These are phyloP conservation scores for Cerastoderma edule DNA, from an alignment of 2,888 invertebrate species.

Conservation along the genomic window DNA sequence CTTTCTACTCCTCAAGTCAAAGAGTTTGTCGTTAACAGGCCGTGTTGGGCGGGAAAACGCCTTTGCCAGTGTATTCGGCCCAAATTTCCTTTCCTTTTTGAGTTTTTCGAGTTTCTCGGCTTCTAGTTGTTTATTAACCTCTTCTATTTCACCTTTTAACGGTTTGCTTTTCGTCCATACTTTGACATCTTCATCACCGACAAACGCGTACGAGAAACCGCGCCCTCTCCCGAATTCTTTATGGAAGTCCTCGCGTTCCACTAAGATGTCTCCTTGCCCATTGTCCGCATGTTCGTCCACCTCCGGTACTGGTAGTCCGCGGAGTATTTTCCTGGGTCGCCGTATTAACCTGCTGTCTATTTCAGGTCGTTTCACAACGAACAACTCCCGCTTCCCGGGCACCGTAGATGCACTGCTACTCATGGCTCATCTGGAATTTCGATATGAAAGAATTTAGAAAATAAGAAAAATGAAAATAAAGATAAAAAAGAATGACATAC, in stretches of 20 bases:
- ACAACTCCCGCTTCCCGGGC: conserved; percentile 35
- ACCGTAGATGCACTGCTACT: conserved; percentile 45
- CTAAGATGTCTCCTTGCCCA: not conserved
- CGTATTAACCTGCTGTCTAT: not conserved
- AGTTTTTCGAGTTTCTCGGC: not conserved
- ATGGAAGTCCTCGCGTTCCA: conserved; percentile 20
- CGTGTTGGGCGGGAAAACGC: not conserved
- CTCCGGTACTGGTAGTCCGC: not conserved
- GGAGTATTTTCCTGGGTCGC: conserved; percentile 14
- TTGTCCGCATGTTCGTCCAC: not conserved
- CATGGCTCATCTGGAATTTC: conserved; percentile 24
- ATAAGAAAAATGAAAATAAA: no score
- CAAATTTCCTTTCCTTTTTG: conserved; percentile 17
- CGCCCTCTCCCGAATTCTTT: conserved; percentile 18
- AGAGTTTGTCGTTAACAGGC: not conserved
- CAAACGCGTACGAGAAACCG: conserved; percentile 28
- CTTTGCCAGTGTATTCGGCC: not conserved
- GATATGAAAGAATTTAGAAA: not conserved
- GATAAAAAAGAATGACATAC: no score
- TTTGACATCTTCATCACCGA: conserved; percentile 18
- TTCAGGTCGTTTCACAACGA: not conserved
- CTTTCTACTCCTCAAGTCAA: not conserved
- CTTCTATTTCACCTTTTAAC: not conserved
- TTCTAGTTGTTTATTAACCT: not conserved
- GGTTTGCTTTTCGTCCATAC: conserved; percentile 18